Base-by-base conservation (phyloP, 2,797 vertebrate genomes). In the Aulostomus chinensis region DNA sequence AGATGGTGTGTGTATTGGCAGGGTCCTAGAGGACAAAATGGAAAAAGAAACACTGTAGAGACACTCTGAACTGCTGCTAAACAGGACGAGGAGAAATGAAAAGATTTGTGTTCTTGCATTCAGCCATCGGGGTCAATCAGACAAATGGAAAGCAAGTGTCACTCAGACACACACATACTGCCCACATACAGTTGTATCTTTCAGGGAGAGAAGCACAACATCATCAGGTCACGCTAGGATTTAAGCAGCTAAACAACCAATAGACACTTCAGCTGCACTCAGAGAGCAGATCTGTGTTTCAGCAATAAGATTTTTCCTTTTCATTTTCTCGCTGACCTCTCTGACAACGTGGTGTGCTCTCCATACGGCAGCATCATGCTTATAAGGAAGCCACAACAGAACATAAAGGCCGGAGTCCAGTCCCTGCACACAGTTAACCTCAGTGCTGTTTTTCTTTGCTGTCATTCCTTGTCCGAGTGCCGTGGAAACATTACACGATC, bases 241-340 rank as follows among this genome's bases (percentile, higher is more conserved):
- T 68, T 52, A 43, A 73, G 43, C 21, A 62, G 17, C 45, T 54
- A 77, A 82, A 83, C 69, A 85, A 70, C 59, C 71, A 72, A 65
- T 72, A 12, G 11, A 48, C 62, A 40, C 60, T 80, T 67, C 57
- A 60, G 53, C 67, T 53, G 57, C 62, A 65, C 73, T 72, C 50
- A 57, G 72, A 57, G 76, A 80, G 49, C 37, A 30, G 42, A 51
- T 49, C 40, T 70, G 64, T 67, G 61, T 80, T 65, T 64, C 46
- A 49, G 22, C 43, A 57, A 67, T 50, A 41, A 32, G 28, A 36
- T 64, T 39, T 35, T 46, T 39, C 30, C 42, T 49, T 65, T 46
- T 13, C 11, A 32, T 67, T 58, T 36, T 33, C 22, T 30, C 16
- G 63, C 40, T 68, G 58, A 65, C 58, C 59, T 77, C 39, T 58